Percentiles rank a stretch among this genome's conserved stretches.
phyloP scores from a whole-genome alignment of 2,888 invertebrate genomes.

The Drosophila austrosaltans region DNA sequence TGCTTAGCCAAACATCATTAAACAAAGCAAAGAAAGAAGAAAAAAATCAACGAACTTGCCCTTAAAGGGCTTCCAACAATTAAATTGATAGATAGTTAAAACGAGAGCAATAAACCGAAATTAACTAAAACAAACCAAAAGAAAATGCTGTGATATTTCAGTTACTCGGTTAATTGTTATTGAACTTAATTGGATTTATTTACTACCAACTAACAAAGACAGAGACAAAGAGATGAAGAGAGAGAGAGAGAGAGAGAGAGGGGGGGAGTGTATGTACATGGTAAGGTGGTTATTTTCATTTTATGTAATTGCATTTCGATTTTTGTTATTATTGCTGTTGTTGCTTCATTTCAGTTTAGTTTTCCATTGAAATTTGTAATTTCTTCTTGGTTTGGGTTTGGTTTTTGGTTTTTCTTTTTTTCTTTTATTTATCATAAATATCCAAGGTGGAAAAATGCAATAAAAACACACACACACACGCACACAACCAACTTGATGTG shows the following conservation, averaged over 20 bases:
- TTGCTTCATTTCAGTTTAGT: background rate
- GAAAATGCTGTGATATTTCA: slow-evolving; percentile 33
- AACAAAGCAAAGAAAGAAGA: slow-evolving; percentile 46
- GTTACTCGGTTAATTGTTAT: slow-evolving; percentile 50
- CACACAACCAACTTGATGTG: slow-evolving; percentile 6
- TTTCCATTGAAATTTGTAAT: slow-evolving; percentile 46
- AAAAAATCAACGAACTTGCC: slow-evolving; percentile 63
- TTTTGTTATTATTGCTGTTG: slow-evolving; percentile 17
- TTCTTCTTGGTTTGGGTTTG: slow-evolving; percentile 1
- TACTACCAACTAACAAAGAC: slow-evolving; percentile 35
- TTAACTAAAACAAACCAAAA: slow-evolving; percentile 47
- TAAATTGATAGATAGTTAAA: slow-evolving; percentile 34
- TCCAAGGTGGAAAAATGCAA: slow-evolving; percentile 46
- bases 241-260: slow-evolving; percentile 16
- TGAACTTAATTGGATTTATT: slow-evolving; percentile 69
- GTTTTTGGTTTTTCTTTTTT: background rate
- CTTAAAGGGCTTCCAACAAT: slow-evolving; percentile 64
- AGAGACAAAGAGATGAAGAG: background rate
- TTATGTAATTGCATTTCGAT: slow-evolving; percentile 37
- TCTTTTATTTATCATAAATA: slow-evolving; percentile 44
- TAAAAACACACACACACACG: slow-evolving; percentile 22
- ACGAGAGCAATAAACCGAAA: slow-evolving; percentile 46
- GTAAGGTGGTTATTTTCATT: slow-evolving; percentile 35
- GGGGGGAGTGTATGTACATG: slow-evolving; percentile 1
- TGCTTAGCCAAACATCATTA: slow-evolving; percentile 45